Evolutionary conservation across 2,888 invertebrate species (phyloP), one percentile per base, ranked within the genome.

Genomic region (Drosophila mimetica): DNA sequence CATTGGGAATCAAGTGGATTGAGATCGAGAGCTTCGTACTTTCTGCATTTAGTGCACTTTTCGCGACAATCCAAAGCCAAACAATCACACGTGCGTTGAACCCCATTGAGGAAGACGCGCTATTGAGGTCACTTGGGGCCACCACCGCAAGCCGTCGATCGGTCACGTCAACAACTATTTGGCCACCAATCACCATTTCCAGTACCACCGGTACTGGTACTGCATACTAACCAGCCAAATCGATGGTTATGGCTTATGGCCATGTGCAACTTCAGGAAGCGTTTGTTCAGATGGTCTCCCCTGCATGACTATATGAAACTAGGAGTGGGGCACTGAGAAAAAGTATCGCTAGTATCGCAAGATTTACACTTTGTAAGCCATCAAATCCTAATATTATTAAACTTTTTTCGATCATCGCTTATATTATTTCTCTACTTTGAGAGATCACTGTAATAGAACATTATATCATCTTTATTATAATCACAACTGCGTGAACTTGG

Each of bases 41-140:
- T 14, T 46, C n/a, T 16, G 46, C 16, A 14, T 2, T 11, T 16
- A 16, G 13, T 13, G 14, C 41, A 41, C 5, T 41, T 41, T 41
- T 6, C 11, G 11, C 46, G 16, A 6, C 11, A 3, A 14, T 13
- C 32, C 30, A 32, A 32, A 18, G 18, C 18, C 47, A n/a, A 2
- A n/a, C 9, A 20, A 25, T 39, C 11, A 41, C 30, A 79, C 69
- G 75, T 77, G 58, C 85, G 25, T 76, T 78, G 76, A 80, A 84
- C 84, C 28, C 25, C 2, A 28, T 25, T 14, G 14, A 20, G 50
- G 14, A 41, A 58, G 14, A 16, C 18, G 32, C 22, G 14, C 9
- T 16, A 71, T 70, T 75, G 73, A 73, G 76, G 79, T 73, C 79
- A 65, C 22, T 51, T 47, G n/a, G 14, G 30, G 54, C 18, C 30